These are phyloP conservation scores for Strigamia crassipes DNA, from an alignment of 2,888 invertebrate genomes.

Conservation along the genomic window DNA sequence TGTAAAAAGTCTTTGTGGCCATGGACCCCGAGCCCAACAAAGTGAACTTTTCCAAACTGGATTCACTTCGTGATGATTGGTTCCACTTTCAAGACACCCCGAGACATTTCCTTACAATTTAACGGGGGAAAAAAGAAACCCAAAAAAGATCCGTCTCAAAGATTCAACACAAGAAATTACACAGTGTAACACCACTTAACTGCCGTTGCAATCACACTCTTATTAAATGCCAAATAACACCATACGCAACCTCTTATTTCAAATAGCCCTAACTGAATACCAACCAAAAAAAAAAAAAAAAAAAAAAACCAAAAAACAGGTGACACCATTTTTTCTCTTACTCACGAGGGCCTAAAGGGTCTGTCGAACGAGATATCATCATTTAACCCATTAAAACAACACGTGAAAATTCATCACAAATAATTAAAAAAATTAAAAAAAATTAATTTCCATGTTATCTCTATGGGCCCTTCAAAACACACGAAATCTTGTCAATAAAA, in stretches of 20 bases:
- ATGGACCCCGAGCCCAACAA: background rate
- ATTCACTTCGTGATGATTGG: constrained; percentile 27
- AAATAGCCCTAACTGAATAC: background rate
- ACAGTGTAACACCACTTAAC: constrained; percentile 27
- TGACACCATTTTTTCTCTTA: background rate
- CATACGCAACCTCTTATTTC: background rate
- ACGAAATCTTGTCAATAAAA: too few species aligned
- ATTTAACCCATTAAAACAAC: background rate
- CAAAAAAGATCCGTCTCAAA: background rate
- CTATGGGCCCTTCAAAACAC: background rate
- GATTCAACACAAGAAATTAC: constrained; percentile 22
- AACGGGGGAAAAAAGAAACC: background rate
- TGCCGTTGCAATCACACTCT: constrained; percentile 28
- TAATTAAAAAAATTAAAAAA: background rate
- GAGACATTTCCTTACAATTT: constrained; percentile 29
- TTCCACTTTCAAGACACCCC: constrained; percentile 37
- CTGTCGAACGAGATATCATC: background rate
- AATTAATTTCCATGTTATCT: background rate
- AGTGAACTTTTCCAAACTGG: constrained; percentile 34
- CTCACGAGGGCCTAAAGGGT: background rate
- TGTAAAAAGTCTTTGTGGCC: background rate
- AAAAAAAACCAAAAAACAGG: background rate
- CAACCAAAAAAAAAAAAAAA: background rate
- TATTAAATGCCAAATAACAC: constrained; percentile 28
- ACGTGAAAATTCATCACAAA: background rate